Conservation (phyloP, 1,140 invertebrate genomes). For the Drosophila prosaltans region DNA sequence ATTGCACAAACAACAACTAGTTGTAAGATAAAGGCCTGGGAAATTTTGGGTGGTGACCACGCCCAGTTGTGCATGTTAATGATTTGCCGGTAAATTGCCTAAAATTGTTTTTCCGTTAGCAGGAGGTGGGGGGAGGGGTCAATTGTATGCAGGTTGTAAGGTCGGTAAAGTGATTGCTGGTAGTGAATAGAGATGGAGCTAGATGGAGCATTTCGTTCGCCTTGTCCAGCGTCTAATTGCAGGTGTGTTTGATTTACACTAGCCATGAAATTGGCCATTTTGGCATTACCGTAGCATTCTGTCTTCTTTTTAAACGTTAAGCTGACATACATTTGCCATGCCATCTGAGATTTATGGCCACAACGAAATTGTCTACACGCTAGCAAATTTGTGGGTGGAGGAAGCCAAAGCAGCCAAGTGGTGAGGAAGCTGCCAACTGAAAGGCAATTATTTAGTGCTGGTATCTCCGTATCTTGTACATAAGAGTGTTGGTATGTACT, state of each 20-base stretch:
- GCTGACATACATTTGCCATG: conserved; percentile 64
- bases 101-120: conserved; percentile 65
- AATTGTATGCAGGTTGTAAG: background rate
- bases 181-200: conserved; percentile 19
- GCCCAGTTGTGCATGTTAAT: conserved; percentile 63
- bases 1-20: conserved; percentile 30
- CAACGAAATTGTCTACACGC: conserved; percentile 52
- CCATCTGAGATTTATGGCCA: conserved; percentile 63
- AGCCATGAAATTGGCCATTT: conserved; percentile 76
- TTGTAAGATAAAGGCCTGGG: conserved; percentile 10
- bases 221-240: conserved; percentile 55
- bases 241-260: conserved; percentile 78
- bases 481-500: conserved; percentile 23
- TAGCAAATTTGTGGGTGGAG: background rate
- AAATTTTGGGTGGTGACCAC: conserved; percentile 1
- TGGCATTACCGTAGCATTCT: conserved; percentile 62
- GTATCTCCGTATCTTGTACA: conserved; percentile 48
- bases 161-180: conserved; percentile 6
- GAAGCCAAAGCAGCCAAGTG: background rate
- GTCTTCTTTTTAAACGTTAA: conserved; percentile 60
- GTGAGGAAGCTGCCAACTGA: conserved; percentile 26
- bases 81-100: conserved; percentile 68
- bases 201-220: background rate
- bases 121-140: conserved; percentile 13
- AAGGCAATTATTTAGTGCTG: conserved; percentile 69